Conservation (phyloP, 1,140 invertebrate genomes). For the Magallana ariakensis region DNA sequence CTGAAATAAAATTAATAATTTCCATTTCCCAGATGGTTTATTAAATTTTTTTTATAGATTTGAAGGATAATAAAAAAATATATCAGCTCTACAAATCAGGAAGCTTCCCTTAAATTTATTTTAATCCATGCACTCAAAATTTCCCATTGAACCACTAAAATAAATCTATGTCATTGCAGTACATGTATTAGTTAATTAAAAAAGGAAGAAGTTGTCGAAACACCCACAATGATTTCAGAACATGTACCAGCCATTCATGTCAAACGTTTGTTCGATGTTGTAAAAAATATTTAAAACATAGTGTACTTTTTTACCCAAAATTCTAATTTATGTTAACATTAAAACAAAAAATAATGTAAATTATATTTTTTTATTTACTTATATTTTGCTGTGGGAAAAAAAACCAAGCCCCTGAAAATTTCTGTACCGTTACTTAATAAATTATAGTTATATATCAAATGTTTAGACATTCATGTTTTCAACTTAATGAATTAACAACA, state of each 20-base stretch:
- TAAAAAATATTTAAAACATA: too few species aligned
- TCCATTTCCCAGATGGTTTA: background rate
- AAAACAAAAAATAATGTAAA: too few species aligned
- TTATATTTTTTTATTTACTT: background rate
- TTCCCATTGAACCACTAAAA: background rate
- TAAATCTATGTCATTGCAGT: background rate
- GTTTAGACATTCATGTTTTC: too few species aligned
- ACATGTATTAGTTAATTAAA: background rate
- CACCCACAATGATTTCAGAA: background rate
- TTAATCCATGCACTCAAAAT: background rate
- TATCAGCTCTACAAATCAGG: background rate
- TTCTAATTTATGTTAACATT: too few species aligned
- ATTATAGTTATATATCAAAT: too few species aligned
- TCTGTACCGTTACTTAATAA: too few species aligned
- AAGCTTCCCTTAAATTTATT: conserved; percentile 16
- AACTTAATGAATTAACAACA: too few species aligned
- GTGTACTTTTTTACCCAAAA: too few species aligned
- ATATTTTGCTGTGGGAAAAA: background rate
- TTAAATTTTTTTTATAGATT: background rate
- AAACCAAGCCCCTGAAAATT: too few species aligned
- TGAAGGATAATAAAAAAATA: background rate
- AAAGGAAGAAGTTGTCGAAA: background rate
- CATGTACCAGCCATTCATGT: too few species aligned
- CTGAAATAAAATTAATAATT: background rate
- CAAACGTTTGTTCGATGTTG: too few species aligned